A percentile compares a stretch with the other conserved stretches of the same genome.
Conservation (phyloP, 2,888 invertebrate species). For the Catotricha subobsoleta region DNA sequence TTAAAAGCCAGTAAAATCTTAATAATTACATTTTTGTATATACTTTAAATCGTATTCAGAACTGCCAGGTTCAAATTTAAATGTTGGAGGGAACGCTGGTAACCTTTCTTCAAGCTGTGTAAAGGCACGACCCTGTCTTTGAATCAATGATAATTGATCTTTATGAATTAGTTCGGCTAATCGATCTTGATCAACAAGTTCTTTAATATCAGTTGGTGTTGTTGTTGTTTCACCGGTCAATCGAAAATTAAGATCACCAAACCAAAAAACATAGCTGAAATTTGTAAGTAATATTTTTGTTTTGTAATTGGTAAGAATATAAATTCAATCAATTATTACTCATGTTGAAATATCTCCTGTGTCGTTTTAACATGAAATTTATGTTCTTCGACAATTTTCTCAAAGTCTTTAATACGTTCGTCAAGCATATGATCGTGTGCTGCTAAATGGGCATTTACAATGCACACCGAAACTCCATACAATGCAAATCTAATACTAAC, state of each 20-base stretch:
- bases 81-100: constrained; percentile 71
- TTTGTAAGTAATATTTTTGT: background rate
- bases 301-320: background rate
- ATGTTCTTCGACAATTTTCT: constrained; percentile 68
- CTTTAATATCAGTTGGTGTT: constrained; percentile 48
- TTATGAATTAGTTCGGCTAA: constrained; percentile 44
- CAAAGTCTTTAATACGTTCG: constrained; percentile 77
- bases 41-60: constrained; percentile 65
- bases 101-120: constrained; percentile 53
- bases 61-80: constrained; percentile 61
- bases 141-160: constrained; percentile 59
- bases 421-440: constrained; percentile 72
- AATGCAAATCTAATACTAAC: constrained; percentile 73
- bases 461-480: constrained; percentile 73
- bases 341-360: constrained; percentile 73
- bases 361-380: constrained; percentile 60
- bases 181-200: constrained; percentile 43
- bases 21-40: constrained; percentile 11
- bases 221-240: constrained; percentile 43
- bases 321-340: constrained; percentile 40
- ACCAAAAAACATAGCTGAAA: constrained; percentile 73
- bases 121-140: constrained; percentile 62
- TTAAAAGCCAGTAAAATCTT: background rate
- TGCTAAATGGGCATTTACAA: constrained; percentile 79
- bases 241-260: constrained; percentile 81